Percentiles rank a stretch among this genome's conserved stretches.
phyloP scores from a whole-genome alignment of 2,888 invertebrate species.

The Busseola fusca region DNA sequence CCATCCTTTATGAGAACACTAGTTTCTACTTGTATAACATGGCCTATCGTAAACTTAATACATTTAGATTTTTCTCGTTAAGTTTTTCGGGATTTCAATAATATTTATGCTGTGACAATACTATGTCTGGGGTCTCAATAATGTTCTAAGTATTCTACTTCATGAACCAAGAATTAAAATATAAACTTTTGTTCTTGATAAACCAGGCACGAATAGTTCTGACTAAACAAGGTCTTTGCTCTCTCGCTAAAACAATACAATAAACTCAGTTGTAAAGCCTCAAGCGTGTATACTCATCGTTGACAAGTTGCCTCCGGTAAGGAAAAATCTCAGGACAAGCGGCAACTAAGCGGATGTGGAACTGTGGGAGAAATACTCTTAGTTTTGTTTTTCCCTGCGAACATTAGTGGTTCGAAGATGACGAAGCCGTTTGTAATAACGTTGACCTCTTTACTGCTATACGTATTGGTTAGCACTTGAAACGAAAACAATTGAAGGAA shows the following conservation, averaged over 20 bases:
- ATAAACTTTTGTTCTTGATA: slow-evolving; percentile 8
- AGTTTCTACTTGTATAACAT: too few relatives aligned
- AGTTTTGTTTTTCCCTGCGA: background rate
- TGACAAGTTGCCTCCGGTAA: slow-evolving; percentile 7
- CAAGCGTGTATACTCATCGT: slow-evolving; percentile 20
- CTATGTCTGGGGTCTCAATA: too few relatives aligned
- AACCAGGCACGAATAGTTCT: background rate
- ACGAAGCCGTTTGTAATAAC: slow-evolving; percentile 10
- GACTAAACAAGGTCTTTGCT: slow-evolving; percentile 9
- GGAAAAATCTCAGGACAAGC: background rate
- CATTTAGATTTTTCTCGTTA: too few relatives aligned
- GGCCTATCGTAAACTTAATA: too few relatives aligned
- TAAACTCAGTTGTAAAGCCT: background rate
- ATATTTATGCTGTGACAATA: too few relatives aligned
- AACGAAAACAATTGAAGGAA: background rate
- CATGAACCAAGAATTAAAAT: background rate
- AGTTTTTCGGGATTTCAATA: too few relatives aligned
- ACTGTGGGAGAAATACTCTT: background rate
- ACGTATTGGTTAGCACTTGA: background rate
- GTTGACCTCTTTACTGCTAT: background rate
- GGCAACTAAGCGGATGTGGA: slow-evolving; percentile 1
- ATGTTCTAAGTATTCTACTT: slow-evolving; percentile 10
- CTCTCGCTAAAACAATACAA: slow-evolving; percentile 17
- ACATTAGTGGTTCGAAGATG: slow-evolving; percentile 2
- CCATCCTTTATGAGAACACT: too few relatives aligned